A percentile compares a stretch with the other conserved stretches of the same genome.
Evolutionary conservation across 2,113 vertebrate species (phyloP).

Genomic region (Dermatemys mawii): DNA sequence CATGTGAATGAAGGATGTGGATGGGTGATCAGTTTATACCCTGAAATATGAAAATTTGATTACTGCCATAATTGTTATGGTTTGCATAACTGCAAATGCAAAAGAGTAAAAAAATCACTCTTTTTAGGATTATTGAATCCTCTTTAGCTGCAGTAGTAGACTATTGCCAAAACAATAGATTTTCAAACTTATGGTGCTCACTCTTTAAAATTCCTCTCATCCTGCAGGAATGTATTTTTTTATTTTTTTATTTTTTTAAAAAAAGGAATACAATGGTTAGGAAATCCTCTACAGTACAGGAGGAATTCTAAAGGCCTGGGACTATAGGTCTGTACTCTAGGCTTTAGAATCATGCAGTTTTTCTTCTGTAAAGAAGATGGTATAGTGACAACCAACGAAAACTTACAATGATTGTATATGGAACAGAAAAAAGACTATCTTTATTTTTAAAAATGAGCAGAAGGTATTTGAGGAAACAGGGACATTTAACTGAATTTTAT

Average conservation of each 20-base stretch:
- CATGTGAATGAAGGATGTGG: not conserved
- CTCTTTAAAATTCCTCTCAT: not conserved
- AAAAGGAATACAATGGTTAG: not conserved
- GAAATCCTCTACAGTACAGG: not conserved
- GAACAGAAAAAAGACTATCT: not conserved
- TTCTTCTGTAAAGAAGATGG: not conserved
- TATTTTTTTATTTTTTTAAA: too few species aligned
- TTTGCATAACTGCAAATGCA: not conserved
- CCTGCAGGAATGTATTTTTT: not conserved
- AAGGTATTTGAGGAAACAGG: not conserved
- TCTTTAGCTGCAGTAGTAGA: not conserved
- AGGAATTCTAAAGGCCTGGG: not conserved
- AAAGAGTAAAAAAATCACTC: too few species aligned
- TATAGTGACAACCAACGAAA: not conserved
- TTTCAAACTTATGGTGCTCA: not conserved
- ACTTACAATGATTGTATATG: not conserved
- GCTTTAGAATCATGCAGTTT: not conserved
- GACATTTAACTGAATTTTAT: not conserved
- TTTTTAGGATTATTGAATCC: not conserved
- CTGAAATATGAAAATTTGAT: not conserved
- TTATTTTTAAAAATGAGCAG: not conserved
- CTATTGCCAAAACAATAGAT: not conserved
- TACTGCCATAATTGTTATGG: not conserved
- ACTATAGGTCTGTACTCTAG: not conserved
- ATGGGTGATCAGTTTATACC: not conserved